Evolutionary conservation across 2,113 vertebrate genomes (phyloP).

Genomic region (Phrynosoma blainvillii): DNA sequence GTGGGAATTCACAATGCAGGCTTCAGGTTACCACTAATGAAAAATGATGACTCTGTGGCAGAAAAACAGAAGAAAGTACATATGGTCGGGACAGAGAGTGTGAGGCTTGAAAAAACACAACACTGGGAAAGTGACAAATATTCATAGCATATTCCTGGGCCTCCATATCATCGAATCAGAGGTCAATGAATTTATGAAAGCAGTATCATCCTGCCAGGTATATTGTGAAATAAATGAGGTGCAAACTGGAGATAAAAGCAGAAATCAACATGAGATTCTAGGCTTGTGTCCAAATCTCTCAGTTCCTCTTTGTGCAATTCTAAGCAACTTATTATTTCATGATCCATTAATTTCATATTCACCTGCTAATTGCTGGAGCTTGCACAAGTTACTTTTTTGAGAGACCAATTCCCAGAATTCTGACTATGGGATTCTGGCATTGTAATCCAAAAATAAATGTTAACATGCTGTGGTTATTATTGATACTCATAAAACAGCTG

Average conservation of each 20-base stretch:
- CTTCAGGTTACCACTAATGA: conserved; percentile 44
- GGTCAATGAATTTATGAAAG: background rate
- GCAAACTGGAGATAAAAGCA: background rate
- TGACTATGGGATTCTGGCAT: too few relatives aligned
- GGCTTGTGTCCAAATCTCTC: background rate
- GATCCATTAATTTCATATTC: background rate
- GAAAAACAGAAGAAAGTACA: conserved; percentile 20
- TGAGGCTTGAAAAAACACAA: conserved; percentile 9
- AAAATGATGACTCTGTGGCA: conserved; percentile 31
- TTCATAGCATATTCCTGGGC: background rate
- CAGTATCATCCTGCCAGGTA: background rate
- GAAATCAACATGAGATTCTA: background rate
- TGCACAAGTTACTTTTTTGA: too few relatives aligned
- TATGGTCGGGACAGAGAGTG: background rate
- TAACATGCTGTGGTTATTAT: background rate
- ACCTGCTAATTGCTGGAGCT: too few relatives aligned
- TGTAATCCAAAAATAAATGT: background rate
- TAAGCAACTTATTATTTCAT: background rate
- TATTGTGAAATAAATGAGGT: background rate
- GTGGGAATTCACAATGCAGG: conserved; percentile 31
- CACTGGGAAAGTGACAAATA: conserved; percentile 7
- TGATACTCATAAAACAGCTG: background rate
- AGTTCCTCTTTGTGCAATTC: background rate
- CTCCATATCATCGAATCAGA: background rate
- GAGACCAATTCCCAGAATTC: too few relatives aligned